phyloP scores from a whole-genome alignment of 2,888 invertebrate genomes.

The Neocrepidodera transversa region DNA sequence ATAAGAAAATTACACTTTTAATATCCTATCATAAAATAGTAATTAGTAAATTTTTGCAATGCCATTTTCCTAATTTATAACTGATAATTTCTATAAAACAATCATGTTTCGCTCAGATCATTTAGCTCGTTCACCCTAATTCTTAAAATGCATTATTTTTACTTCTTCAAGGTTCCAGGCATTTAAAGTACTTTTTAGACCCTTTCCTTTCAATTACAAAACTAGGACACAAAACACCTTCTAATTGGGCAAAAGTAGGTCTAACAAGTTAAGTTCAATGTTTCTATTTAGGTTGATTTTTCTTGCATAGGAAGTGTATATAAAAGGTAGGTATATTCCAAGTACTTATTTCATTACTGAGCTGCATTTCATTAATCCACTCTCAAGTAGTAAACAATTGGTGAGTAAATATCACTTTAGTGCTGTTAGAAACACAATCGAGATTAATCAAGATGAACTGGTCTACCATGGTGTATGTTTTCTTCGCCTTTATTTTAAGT shows the following conservation, averaged over 20 bases:
- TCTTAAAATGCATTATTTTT: too few relatives aligned
- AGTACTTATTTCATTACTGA: constrained; percentile 29
- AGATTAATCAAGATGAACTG: constrained; percentile 26
- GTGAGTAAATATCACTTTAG: background rate
- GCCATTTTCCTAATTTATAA: too few relatives aligned
- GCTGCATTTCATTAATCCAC: constrained; percentile 24
- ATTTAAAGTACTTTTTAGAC: background rate
- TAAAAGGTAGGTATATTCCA: constrained; percentile 15
- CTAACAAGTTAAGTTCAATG: constrained; percentile 36
- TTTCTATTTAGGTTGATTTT: constrained; percentile 43
- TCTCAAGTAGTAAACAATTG: constrained; percentile 11
- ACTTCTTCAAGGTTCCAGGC: background rate
- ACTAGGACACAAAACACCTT: constrained; percentile 36
- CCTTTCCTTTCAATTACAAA: constrained; percentile 21
- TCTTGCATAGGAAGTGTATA: constrained; percentile 28
- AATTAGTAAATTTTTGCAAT: too few relatives aligned
- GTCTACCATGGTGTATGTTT: constrained; percentile 6
- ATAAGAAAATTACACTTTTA: too few relatives aligned
- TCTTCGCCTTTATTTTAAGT: constrained; percentile 7
- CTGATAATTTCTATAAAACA: too few relatives aligned
- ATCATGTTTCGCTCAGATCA: too few relatives aligned
- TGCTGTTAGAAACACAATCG: background rate
- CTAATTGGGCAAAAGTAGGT: constrained; percentile 40
- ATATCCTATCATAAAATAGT: too few relatives aligned
- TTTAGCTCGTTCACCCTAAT: too few relatives aligned